A percentile compares a stretch with the other conserved stretches of the same genome.
phyloP scores from a whole-genome alignment of 2,888 invertebrate species.

The Meteorus colon region DNA sequence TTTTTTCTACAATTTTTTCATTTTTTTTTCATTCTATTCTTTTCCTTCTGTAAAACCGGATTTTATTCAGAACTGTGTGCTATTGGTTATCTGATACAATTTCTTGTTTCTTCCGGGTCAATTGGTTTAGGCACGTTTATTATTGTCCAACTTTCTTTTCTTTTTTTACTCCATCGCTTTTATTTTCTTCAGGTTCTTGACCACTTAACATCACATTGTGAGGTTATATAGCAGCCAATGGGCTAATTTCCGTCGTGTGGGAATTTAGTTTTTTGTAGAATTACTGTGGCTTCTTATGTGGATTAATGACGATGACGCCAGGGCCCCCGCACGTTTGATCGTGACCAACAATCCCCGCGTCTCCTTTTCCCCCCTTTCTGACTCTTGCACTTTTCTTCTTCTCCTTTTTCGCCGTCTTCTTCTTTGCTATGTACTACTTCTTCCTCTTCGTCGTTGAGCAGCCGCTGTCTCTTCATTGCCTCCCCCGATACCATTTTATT shows the following conservation, averaged over 20 bases:
- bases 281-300: conserved; percentile 44
- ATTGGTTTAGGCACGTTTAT: conserved; percentile 51
- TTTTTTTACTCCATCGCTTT: conserved; percentile 16
- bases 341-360: conserved; percentile 20
- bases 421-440: conserved; percentile 36
- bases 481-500: conserved; percentile 29
- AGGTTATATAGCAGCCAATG: conserved; percentile 15
- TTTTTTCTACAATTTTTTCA: not conserved
- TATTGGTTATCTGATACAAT: conserved; percentile 46
- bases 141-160: conserved; percentile 27
- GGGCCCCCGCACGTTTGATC: conserved; percentile 18
- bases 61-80: conserved; percentile 27
- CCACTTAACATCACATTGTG: conserved; percentile 19
- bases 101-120: conserved; percentile 63
- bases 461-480: conserved; percentile 43
- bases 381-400: conserved; percentile 38
- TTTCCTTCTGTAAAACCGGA: conserved; percentile 24
- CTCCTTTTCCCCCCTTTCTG: conserved; percentile 31
- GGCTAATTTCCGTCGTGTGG: conserved; percentile 49
- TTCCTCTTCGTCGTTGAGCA: conserved; percentile 30
- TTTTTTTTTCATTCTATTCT: not conserved
- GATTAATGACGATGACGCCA: conserved; percentile 31
- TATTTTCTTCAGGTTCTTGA: conserved; percentile 32
- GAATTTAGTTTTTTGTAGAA: conserved; percentile 59
- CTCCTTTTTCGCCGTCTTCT: conserved; percentile 24